A percentile compares a stretch with the other conserved stretches of the same genome.
Evolutionary conservation across 2,888 invertebrate genomes (phyloP).

Genomic region (Drosophila parthenogenetica): DNA sequence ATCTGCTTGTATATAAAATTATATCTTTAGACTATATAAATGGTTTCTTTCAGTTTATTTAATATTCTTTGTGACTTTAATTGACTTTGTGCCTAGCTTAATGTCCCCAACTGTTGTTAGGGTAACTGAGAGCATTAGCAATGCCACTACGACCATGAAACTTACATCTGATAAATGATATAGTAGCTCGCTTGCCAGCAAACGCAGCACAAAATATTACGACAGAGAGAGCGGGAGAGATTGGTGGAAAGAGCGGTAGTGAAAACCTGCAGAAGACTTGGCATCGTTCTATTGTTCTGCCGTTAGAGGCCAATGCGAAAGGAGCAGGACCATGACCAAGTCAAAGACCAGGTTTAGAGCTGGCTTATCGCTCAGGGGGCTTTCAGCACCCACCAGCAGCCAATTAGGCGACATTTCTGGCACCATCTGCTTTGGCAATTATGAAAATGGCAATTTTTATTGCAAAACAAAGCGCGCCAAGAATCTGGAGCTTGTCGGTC

Average conservation of each 20-base stretch:
- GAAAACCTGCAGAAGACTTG: constrained; percentile 35
- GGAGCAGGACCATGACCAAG: constrained; percentile 20
- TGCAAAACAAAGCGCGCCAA: constrained; percentile 62
- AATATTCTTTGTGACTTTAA: too few species aligned
- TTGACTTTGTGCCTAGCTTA: not conserved
- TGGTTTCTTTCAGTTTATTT: not conserved
- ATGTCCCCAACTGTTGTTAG: not conserved
- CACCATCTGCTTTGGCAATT: constrained; percentile 78
- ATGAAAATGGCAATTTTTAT: constrained; percentile 82
- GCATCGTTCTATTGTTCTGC: constrained; percentile 74
- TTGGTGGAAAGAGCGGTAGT: constrained; percentile 1
- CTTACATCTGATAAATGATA: constrained; percentile 81
- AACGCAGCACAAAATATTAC: constrained; percentile 67
- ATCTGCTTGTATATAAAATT: too few species aligned
- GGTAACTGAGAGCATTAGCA: constrained; percentile 51
- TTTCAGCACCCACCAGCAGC: constrained; percentile 46
- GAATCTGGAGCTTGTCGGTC: constrained; percentile 45
- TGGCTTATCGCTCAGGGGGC: constrained; percentile 62
- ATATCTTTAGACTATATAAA: too few species aligned
- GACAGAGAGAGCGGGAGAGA: constrained; percentile 36
- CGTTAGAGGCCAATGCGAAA: constrained; percentile 37
- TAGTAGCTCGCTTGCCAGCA: constrained; percentile 62
- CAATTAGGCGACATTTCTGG: constrained; percentile 82
- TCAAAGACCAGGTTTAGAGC: not conserved
- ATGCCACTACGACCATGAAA: constrained; percentile 58